Percentiles rank a stretch among this genome's conserved stretches.
Evolutionary conservation across 2,888 invertebrate species (phyloP).

Genomic region (Pelosia muscerda): DNA sequence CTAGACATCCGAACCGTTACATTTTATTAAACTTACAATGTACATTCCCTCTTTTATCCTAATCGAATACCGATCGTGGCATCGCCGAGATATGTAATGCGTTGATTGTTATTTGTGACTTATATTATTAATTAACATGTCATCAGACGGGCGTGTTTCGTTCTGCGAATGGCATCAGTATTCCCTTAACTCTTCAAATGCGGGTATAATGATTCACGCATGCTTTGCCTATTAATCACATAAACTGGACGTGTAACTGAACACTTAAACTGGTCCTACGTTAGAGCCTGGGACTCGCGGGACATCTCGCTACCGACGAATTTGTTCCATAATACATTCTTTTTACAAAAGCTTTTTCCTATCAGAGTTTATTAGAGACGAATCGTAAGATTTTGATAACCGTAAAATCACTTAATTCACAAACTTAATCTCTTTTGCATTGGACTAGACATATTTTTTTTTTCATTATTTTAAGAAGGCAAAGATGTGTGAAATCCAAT

Average conservation of each 20-base stretch:
- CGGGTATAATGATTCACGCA: constrained; percentile 81
- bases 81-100: constrained; percentile 69
- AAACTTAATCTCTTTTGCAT: constrained; percentile 84
- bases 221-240: constrained; percentile 80
- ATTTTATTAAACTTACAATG: constrained; percentile 50
- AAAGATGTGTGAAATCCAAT: constrained; percentile 84
- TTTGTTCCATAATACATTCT: constrained; percentile 67
- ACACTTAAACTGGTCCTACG: constrained; percentile 82
- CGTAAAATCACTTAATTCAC: constrained; percentile 77
- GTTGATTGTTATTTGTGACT: constrained; percentile 57
- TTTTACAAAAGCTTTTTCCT: constrained; percentile 70
- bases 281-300: constrained; percentile 63
- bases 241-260: constrained; percentile 84
- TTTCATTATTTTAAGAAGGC: constrained; percentile 83
- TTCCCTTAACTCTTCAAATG: constrained; percentile 64
- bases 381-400: constrained; percentile 58
- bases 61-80: constrained; percentile 63
- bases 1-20: constrained; percentile 41
- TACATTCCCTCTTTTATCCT: constrained; percentile 57
- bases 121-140: constrained; percentile 55
- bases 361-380: constrained; percentile 69
- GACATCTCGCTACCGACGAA: constrained; percentile 66
- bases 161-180: constrained; percentile 40
- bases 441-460: constrained; percentile 84
- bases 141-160: constrained; percentile 44